Evolutionary conservation across 35 echinoderm and acorn worm genomes (phyloP), one percentile per base, ranked within the genome.

Genomic region (Ptychodera flava): DNA sequence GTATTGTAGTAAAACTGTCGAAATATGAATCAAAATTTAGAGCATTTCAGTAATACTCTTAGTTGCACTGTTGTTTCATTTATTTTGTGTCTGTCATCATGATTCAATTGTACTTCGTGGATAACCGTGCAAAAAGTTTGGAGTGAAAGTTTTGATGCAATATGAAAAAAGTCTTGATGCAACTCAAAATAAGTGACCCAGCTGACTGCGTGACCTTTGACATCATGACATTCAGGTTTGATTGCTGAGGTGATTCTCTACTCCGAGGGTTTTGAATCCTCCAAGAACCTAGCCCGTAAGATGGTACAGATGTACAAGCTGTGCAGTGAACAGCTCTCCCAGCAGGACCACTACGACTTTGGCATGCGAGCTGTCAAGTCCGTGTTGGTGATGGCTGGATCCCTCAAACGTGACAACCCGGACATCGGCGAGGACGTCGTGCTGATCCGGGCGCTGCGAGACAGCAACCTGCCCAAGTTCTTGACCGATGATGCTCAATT

Each of bases 271-370:
- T 98, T 98, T 38, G 90, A 98, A 38, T 87, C 84, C 36, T 98
- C 95, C 35, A 91, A 87, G 38, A 93, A 86, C 35, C 85, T 98
- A 16, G 95, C 95, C 83, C 87, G 92, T 34, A 98, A 98, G 64
- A 98, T 98, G 95, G 94, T 92, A 16, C 95, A 98, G 90, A 98
- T 98, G 95, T 98, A 98, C 95, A 98, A 93, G 80, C 88, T 98
- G 28, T 98, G 95, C 81, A 89, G 89, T 31, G 95, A 98, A 34
- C 95, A 98, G 88, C 88, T 98, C 80, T 97, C 95, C 0, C 95
- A 94, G 52, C 92, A 98, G 78, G 92, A 98, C 33, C 92, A 94
- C 45, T 94, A 92, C 33, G 92, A 98, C 81, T 98, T 98, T 88
- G 95, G 92, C 16, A 98, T 98, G 95, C 83, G 95, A 35, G 95